Conservation (phyloP, 1,140 invertebrate genomes). For the Hestina assimilis region DNA sequence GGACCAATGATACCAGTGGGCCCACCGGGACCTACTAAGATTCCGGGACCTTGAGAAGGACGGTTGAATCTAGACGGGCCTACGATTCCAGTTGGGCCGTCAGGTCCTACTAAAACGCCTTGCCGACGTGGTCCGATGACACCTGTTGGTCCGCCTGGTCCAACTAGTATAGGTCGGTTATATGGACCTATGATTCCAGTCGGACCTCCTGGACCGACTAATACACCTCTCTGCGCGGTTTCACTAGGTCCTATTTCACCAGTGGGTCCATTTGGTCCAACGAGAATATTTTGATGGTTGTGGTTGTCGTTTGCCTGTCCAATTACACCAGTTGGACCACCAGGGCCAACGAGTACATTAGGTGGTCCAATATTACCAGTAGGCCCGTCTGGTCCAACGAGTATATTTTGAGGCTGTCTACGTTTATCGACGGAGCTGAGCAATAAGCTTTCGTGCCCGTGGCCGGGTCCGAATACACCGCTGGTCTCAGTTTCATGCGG, state of each 20-base stretch:
- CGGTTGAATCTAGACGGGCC: constrained; percentile 45
- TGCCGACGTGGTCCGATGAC: constrained; percentile 61
- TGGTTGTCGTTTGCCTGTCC: constrained; percentile 40
- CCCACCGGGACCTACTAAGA: constrained; percentile 51
- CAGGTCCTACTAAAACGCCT: constrained; percentile 77
- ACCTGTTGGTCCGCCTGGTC: constrained; percentile 79
- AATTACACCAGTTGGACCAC: constrained; percentile 76
- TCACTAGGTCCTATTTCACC: constrained; percentile 15
- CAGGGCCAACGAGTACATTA: constrained; percentile 77
- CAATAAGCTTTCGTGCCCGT: neutral
- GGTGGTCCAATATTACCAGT: constrained; percentile 68
- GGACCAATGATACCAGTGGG: constrained; percentile 63
- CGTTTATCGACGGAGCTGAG: neutral
- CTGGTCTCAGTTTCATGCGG: constrained; percentile 18
- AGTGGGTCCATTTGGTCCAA: constrained; percentile 6
- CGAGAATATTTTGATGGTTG: constrained; percentile 2
- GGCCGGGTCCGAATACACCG: constrained; percentile 9
- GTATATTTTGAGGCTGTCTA: constrained; percentile 31
- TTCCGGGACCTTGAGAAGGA: constrained; percentile 23
- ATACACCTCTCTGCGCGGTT: constrained; percentile 49
- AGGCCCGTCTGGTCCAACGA: constrained; percentile 78
- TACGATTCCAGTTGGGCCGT: constrained; percentile 78
- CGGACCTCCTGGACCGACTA: constrained; percentile 79
- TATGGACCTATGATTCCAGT: constrained; percentile 54
- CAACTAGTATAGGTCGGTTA: constrained; percentile 47